Evolutionary conservation across 2,113 vertebrate species (phyloP), one percentile per base, ranked within the genome.

Genomic region (Eulemur macaco): DNA sequence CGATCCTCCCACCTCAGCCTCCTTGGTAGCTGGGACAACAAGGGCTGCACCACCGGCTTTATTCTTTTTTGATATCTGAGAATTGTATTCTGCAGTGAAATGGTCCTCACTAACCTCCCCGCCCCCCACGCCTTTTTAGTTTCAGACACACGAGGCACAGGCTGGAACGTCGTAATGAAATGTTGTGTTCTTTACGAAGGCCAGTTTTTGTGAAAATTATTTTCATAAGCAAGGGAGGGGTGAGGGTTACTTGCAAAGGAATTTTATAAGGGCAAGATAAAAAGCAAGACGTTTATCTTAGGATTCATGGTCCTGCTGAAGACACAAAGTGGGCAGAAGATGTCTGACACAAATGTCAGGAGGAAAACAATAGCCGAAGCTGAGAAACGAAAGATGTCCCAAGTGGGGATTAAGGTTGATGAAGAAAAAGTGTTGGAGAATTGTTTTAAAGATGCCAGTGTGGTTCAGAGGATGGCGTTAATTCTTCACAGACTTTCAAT

Each of bases 161-260:
- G 31, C 29, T 56, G 34, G 50, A 42, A 76, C 52, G 54, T 82
- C 0, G 1, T 74, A 52, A 80, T 0, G 17, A 89, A 77, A 86
- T n/a, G 27, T 17, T 47, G 52, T 89, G 85, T 94, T 82, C 80
- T 86, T 92, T 52, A 69, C 12, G 10, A 81, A 82, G 52, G 60
- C 85, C 54, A 64, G 64, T 82, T 88, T 77, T 90, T 86, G 29
- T 56, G 21, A 78, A 96, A 93, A 83, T 69, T 42, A 58, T 78
- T 90, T 87, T 93, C 76, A 29, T 77, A 42, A 58, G 71, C 0
- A 2, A 77, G 50, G 3, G 25, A 78, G 54, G 10, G 71, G 9
- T 93, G 89, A 90, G 29, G 66, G 45, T 87, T 89, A 50, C 58
- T 91, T 85, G 76, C 68, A 73, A 87, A 96, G 69, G 69, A 52